Evolutionary conservation across 2,888 invertebrate genomes (phyloP), one percentile per base, ranked within the genome.

Genomic region (Eupithecia centaureata): DNA sequence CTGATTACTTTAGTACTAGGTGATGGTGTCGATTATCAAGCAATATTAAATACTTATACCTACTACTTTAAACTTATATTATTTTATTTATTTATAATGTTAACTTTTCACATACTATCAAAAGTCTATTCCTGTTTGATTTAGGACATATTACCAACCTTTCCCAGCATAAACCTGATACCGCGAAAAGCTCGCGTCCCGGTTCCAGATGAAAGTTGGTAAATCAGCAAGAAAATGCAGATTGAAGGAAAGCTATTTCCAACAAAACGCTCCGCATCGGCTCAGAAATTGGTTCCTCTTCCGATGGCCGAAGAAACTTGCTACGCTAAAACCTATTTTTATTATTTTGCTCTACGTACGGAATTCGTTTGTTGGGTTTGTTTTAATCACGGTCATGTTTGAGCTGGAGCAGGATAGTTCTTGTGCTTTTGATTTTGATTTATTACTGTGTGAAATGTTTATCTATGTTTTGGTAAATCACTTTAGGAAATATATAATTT

Each of bases 151-250:
- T 10, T 12, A 22, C 12, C 7, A 22, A 22, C 47, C 47, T 22
- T 18, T 7, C 3, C 22, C 22, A 47, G 22, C 22, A 47, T 12
- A 18, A 32, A n/a, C 28, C 63, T 61, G 66, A 27, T 86, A 80
- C 83, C 79, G 77, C 71, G 71, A 78, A 82, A 89, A 86, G 81
- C 89, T 86, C 77, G 76, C 78, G 80, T 75, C 85, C 82, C 80
- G 78, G 82, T 75, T 85, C 85, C 82, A 79, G 87, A 90, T 88
- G 89, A 88, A 92, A 92, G 88, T 93, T 92, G 89, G 91, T 91
- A 92, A 92, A 92, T 93, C 93, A 93, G 92, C 92, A 92, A 92
- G 92, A 92, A 93, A 92, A 92, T 93, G 92, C 91, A 92, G 92
- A 93, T 93, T 91, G 91, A 91, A 92, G 90, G 89, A 90, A 91